These are phyloP conservation scores for Paedocypris sp. DNA, from an alignment of 2,113 vertebrate species.

Conservation along the genomic window DNA sequence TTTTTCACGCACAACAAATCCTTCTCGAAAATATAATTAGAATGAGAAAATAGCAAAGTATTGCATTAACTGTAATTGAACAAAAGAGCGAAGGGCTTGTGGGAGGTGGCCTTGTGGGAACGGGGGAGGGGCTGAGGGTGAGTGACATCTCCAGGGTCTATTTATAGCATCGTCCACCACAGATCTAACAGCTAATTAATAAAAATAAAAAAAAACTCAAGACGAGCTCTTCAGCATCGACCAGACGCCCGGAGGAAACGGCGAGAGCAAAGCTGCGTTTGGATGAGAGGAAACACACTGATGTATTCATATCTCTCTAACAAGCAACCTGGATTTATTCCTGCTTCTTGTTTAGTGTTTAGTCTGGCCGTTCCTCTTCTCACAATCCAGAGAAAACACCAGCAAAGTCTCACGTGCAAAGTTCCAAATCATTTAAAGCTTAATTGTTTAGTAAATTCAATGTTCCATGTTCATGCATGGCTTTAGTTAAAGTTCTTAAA, in stretches of 20 bases:
- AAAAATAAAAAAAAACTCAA: slow-evolving; percentile 58
- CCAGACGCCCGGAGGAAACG: slow-evolving; percentile 19
- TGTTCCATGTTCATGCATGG: slow-evolving; percentile 91
- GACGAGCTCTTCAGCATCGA: slow-evolving; percentile 57
- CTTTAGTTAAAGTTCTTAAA: slow-evolving; percentile 97
- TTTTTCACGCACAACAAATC: slow-evolving; percentile 90
- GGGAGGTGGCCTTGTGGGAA: slow-evolving; percentile 93
- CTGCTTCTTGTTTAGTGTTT: too few species aligned
- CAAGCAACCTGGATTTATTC: slow-evolving; percentile 80
- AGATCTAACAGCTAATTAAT: slow-evolving; percentile 95
- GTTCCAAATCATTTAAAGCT: slow-evolving; percentile 94
- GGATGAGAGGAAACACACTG: too few species aligned
- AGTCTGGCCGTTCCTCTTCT: too few species aligned
- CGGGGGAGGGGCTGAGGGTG: slow-evolving; percentile 75
- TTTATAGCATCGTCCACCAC: slow-evolving; percentile 85
- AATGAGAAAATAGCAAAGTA: slow-evolving; percentile 94
- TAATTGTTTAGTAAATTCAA: slow-evolving; percentile 99
- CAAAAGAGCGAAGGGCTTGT: slow-evolving; percentile 92
- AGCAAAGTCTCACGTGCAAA: slow-evolving; percentile 68
- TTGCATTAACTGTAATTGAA: slow-evolving; percentile 99
- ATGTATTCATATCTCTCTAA: slow-evolving; percentile 92
- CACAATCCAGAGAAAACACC: too few species aligned
- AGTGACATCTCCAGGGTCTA: slow-evolving; percentile 95
- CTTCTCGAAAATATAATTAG: slow-evolving; percentile 99
- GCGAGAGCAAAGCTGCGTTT: slow-evolving; percentile 27